Percentiles rank a stretch among this genome's conserved stretches.
Conservation (phyloP, 2,113 vertebrate species). For the Columbina picui region DNA sequence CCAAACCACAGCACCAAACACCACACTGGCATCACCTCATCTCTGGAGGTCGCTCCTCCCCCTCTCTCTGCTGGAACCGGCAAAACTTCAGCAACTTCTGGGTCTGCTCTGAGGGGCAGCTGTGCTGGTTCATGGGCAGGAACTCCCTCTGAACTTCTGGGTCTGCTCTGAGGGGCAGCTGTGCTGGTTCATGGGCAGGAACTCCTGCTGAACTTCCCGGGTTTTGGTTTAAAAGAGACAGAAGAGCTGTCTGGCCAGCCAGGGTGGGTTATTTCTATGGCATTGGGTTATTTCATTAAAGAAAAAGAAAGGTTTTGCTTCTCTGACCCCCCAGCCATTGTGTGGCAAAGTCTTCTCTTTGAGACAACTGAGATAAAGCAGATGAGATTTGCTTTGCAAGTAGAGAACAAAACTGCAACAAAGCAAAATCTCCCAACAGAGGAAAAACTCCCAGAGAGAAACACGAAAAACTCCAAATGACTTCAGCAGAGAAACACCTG, state of each 20-base stretch:
- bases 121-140: not conserved
- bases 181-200: no score
- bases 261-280: not conserved
- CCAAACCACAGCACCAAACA: rapidly evolving
- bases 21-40: not conserved
- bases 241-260: not conserved
- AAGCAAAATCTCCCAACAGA: not conserved
- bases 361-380: not conserved
- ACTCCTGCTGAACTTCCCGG: not conserved
- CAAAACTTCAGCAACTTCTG: not conserved
- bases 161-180: no score
- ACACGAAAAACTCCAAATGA: not conserved
- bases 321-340: rapidly evolving
- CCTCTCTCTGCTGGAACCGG: not conserved
- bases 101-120: not conserved
- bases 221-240: not conserved
- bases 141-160: not conserved
- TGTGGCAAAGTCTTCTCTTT: not conserved
- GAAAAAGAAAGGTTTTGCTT: not conserved
- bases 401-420: not conserved
- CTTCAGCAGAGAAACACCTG: not conserved
- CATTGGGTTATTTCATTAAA: not conserved
- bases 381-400: not conserved
- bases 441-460: not conserved
- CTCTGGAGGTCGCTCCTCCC: not conserved